These are phyloP conservation scores for Lucilia sericata DNA, from an alignment of 1,140 invertebrate genomes.

Conservation along the genomic window DNA sequence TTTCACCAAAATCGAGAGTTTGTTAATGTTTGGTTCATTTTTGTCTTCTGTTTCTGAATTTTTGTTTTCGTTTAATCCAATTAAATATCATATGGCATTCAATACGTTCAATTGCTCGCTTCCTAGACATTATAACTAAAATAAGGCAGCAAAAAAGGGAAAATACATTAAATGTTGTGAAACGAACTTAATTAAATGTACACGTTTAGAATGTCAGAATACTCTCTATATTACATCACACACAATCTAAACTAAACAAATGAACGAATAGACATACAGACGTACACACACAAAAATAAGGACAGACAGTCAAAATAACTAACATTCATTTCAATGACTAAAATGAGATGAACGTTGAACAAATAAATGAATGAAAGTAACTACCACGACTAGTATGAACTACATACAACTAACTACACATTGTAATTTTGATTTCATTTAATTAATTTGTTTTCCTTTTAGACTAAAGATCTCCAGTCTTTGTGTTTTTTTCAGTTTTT, in stretches of 20 bases:
- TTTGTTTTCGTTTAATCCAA: not conserved
- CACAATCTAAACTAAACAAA: not conserved
- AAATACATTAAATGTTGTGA: conserved; percentile 1
- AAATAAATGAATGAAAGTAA: not conserved
- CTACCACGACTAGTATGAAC: not conserved
- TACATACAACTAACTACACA: not conserved
- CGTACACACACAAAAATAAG: too few species aligned
- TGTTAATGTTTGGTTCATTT: too few species aligned
- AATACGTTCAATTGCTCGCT: conserved; percentile 3
- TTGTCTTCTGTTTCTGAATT: too few species aligned
- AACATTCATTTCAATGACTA: not conserved
- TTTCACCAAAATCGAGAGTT: too few species aligned
- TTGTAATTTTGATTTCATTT: conserved; percentile 43
- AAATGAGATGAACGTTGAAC: conserved; percentile 22
- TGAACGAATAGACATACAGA: too few species aligned
- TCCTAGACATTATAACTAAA: not conserved
- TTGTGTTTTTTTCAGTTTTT: not conserved
- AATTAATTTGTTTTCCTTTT: conserved; percentile 40
- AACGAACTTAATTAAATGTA: conserved; percentile 17
- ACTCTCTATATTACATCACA: not conserved
- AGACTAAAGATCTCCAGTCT: not conserved
- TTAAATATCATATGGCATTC: conserved; percentile 11
- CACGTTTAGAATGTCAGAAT: not conserved
- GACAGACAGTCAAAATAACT: too few species aligned
- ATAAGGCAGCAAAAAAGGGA: not conserved